phyloP scores from a whole-genome alignment of 2,113 vertebrate species.

The Nipponia nippon region DNA sequence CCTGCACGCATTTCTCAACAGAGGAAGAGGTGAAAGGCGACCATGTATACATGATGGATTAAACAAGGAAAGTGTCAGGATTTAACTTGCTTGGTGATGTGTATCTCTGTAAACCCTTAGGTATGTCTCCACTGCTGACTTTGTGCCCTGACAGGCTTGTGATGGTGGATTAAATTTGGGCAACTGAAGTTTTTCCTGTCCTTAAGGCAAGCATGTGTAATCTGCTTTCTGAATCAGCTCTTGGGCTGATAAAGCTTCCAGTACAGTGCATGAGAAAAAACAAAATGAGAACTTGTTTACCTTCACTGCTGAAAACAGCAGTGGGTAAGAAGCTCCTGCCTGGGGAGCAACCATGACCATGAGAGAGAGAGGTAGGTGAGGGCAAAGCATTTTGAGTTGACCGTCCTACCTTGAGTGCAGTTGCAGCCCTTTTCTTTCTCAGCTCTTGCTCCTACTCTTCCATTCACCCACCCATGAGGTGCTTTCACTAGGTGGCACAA shows the following conservation, averaged over 20 bases:
- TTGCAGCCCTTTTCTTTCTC: not conserved
- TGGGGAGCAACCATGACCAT: not conserved
- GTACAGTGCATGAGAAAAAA: not conserved
- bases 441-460: not conserved
- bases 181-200: not conserved
- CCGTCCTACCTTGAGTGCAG: not conserved
- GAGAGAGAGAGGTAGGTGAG: not conserved
- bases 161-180: not conserved
- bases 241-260: not conserved
- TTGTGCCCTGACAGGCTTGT: not conserved
- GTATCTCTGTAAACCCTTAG: not conserved
- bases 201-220: not conserved
- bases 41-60: not conserved
- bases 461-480: not conserved
- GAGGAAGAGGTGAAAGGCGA: not conserved
- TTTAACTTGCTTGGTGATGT: not conserved
- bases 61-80: not conserved
- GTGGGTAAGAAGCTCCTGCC: not conserved
- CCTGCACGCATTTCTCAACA: not conserved
- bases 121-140: not conserved
- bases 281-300: not conserved
- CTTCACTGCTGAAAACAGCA: not conserved
- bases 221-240: not conserved
- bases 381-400: not conserved
- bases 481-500: not conserved